Conservation (phyloP, 2,888 invertebrate species). For the Oscheius onirici region DNA sequence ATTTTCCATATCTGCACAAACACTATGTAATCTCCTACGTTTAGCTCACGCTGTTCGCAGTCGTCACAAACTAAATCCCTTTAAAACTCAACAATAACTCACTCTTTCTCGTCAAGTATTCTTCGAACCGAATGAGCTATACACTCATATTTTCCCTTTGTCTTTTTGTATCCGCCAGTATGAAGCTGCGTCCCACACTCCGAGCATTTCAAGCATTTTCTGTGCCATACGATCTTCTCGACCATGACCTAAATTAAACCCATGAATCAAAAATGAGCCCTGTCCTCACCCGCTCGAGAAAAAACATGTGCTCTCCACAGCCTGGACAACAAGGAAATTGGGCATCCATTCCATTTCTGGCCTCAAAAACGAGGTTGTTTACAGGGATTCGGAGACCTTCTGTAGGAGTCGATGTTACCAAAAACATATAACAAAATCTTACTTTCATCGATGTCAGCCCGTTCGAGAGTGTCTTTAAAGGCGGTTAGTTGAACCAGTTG, state of each 20-base stretch:
- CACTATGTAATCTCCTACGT: no score
- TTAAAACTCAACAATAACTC: neutral
- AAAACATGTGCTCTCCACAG: constrained; percentile 39
- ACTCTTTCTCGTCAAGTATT: constrained; percentile 35
- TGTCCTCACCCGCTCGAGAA: constrained; percentile 31
- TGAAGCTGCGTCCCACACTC: constrained; percentile 28
- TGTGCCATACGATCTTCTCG: constrained; percentile 36
- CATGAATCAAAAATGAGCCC: neutral
- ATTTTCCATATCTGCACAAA: no score
- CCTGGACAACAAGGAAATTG: constrained; percentile 35
- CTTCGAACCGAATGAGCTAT: constrained; percentile 35
- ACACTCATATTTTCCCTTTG: constrained; percentile 34
- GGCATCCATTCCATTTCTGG: constrained; percentile 35
- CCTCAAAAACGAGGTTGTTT: constrained; percentile 34
- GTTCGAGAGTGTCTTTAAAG: constrained; percentile 29
- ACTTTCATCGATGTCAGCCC: constrained; percentile 31
- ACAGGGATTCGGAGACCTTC: no score
- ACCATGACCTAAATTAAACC: constrained; percentile 27
- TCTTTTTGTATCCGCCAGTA: constrained; percentile 33
- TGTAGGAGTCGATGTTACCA: no score
- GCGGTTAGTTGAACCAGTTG: constrained; percentile 35
- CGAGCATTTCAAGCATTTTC: constrained; percentile 35
- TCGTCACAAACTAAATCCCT: neutral
- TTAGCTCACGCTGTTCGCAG: no score
- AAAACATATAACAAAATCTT: neutral